These are phyloP conservation scores for Cataglyphis livida DNA, from an alignment of 2,888 invertebrate species.

Conservation along the genomic window DNA sequence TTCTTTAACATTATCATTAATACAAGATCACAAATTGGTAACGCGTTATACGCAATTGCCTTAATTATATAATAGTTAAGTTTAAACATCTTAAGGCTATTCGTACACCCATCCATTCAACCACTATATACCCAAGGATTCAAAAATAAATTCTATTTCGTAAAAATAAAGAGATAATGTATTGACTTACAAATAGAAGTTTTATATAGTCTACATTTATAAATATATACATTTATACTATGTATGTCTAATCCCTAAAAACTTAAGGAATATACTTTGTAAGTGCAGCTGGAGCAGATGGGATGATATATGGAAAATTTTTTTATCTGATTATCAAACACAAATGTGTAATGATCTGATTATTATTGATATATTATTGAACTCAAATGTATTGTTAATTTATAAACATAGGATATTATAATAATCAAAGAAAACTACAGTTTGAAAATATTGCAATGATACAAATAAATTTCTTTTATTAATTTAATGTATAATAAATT, in stretches of 20 bases:
- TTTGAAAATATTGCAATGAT: slow-evolving; percentile 25
- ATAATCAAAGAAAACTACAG: slow-evolving; percentile 5
- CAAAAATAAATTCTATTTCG: slow-evolving; percentile 83
- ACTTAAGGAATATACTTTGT: slow-evolving; percentile 74
- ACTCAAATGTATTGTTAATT: background rate
- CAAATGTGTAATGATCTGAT: background rate
- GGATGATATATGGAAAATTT: slow-evolving; percentile 68
- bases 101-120: slow-evolving; percentile 76
- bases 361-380: background rate
- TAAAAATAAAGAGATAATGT: slow-evolving; percentile 83
- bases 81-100: slow-evolving; percentile 71
- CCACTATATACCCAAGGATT: slow-evolving; percentile 76
- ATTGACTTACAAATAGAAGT: slow-evolving; percentile 83
- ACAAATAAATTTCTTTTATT: background rate
- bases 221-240: slow-evolving; percentile 83
- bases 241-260: slow-evolving; percentile 73
- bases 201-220: slow-evolving; percentile 81
- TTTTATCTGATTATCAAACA: slow-evolving; percentile 21
- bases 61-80: slow-evolving; percentile 61
- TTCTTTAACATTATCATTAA: slow-evolving; percentile 65
- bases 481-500: background rate
- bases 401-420: slow-evolving; percentile 13
- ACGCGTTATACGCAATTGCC: slow-evolving; percentile 62
- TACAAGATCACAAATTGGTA: slow-evolving; percentile 71
- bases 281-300: slow-evolving; percentile 78